Evolutionary conservation across 2,113 vertebrate species (phyloP).

Genomic region (Pomatorhinus ruficollis): DNA sequence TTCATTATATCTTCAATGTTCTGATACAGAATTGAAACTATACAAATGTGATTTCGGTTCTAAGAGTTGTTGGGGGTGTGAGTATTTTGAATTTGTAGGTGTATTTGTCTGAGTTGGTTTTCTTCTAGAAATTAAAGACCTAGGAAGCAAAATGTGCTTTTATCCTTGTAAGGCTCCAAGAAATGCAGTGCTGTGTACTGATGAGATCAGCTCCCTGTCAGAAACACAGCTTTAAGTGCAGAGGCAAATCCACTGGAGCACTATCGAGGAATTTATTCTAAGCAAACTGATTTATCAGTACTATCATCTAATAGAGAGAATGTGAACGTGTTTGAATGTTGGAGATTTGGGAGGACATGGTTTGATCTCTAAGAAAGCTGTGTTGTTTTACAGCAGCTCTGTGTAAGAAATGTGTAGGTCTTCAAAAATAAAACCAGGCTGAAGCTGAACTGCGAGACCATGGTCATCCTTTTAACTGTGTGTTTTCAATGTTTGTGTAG

Average conservation of each 20-base stretch:
- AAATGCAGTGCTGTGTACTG: neutral
- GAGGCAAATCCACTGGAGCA: neutral
- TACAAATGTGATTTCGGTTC: neutral
- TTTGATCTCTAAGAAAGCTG: neutral
- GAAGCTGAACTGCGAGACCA: neutral
- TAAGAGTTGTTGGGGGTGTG: neutral
- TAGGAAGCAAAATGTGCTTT: neutral
- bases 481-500: slow-evolving; percentile 68
- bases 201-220: neutral
- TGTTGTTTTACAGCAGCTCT: neutral
- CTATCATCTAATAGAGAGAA: neutral
- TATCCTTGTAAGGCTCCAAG: neutral
- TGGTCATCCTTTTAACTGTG: neutral
- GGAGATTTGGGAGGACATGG: neutral
- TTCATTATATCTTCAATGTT: neutral
- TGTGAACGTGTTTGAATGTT: neutral
- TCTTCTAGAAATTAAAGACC: neutral
- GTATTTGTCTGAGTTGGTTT: neutral
- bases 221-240: neutral
- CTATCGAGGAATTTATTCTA: neutral
- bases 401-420: neutral
- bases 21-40: neutral
- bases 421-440: neutral
- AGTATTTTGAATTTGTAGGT: neutral
- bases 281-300: neutral